Evolutionary conservation across 1,140 invertebrate species (phyloP).

Genomic region (Calliphora vicina): DNA sequence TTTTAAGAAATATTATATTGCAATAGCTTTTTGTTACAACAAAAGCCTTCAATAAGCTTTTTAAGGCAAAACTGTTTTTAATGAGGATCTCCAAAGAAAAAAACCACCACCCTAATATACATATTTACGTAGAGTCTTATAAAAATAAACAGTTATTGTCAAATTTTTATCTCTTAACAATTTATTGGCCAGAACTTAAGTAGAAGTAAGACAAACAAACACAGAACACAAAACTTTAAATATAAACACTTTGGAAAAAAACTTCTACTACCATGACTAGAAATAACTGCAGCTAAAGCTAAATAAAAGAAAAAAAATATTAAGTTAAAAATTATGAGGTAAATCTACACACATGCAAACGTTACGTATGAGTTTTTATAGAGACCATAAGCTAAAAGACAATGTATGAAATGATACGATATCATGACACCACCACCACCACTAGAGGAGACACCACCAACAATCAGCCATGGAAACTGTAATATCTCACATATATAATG

Average conservation of each 20-base stretch:
- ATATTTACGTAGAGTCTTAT: too few relatives aligned
- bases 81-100: too few relatives aligned
- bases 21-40: too few relatives aligned
- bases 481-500: conserved; percentile 14
- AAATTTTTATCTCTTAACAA: background rate
- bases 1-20: too few relatives aligned
- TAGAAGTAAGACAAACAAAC: too few relatives aligned
- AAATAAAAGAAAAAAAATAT: background rate
- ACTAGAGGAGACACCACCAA: background rate
- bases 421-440: background rate
- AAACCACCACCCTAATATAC: too few relatives aligned
- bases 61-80: too few relatives aligned
- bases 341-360: too few relatives aligned
- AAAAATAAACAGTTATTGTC: conserved; percentile 10
- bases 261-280: background rate
- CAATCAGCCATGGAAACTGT: background rate
- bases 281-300: too few relatives aligned
- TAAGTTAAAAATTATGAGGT: conserved; percentile 8
- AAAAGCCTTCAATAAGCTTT: too few relatives aligned
- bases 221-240: background rate
- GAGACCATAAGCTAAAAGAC: background rate
- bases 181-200: background rate
- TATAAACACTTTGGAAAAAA: background rate
- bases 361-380: background rate
- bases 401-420: conserved; percentile 1